phyloP scores from a whole-genome alignment of 2,113 vertebrate genomes.

The Melospiza melodia region DNA sequence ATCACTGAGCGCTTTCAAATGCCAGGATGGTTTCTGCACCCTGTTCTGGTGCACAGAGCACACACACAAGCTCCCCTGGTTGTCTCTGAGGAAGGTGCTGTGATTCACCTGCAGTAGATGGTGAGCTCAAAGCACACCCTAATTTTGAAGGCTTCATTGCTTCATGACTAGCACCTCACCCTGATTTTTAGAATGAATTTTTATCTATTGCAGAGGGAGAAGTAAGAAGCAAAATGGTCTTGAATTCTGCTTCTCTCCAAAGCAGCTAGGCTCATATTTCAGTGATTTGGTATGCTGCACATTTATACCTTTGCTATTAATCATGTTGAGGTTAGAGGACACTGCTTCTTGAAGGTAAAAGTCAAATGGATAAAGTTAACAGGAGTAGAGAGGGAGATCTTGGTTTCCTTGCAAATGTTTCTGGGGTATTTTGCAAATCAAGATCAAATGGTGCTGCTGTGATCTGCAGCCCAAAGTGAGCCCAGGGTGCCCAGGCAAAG shows the following conservation, averaged over 20 bases:
- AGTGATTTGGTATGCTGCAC: neutral
- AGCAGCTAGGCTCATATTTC: neutral
- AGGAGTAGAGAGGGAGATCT: neutral
- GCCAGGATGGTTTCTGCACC: neutral
- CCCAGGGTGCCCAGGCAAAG: neutral
- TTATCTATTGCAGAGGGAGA: neutral
- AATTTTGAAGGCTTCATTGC: neutral
- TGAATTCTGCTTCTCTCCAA: neutral
- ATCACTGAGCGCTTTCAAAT: neutral
- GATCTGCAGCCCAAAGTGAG: neutral
- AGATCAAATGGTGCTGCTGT: neutral
- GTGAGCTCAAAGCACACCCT: neutral
- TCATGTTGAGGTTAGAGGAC: neutral
- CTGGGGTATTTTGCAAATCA: neutral
- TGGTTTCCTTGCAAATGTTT: neutral
- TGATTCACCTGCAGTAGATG: neutral
- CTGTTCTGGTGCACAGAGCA: neutral
- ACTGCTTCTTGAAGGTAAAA: neutral
- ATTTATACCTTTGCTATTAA: neutral
- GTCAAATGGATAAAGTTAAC: neutral
- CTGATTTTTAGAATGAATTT: neutral
- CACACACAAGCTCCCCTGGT: neutral
- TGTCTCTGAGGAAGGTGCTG: neutral
- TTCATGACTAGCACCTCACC: neutral
- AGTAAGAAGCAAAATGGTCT: neutral